Base-by-base conservation (phyloP, 2,797 vertebrate genomes). In the Emydoidea blandingii region DNA sequence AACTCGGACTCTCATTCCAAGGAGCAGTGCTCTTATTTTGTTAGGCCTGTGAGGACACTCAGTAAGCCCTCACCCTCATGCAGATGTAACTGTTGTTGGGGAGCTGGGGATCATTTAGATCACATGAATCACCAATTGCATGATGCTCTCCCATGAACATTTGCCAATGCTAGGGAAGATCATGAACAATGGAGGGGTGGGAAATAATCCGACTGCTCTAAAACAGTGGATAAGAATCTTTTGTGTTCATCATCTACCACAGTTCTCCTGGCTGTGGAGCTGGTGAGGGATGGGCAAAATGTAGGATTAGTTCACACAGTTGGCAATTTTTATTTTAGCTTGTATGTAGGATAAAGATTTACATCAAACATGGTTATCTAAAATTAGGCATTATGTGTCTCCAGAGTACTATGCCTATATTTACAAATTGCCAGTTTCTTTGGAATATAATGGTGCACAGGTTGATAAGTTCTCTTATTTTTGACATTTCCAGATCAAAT, bases 401-500 rank as follows among this genome's bases (percentile, higher is more conserved):
- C 44, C 53, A 56, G 86, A 90, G 47, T 23, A 86, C 80, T 27
- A 8, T 62, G 62, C 12, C 9, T 87, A 29, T 81, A 76, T 52
- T 95, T 90, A 23, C 44, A 93, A n/a, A 44, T n/a, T 84, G 79
- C 53, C 81, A 79, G 23, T 81, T 92, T 95, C 72, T 80, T 93
- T 89, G 78, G 81, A 93, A 41, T 89, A 56, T 62, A 88, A 85
- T 18, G n/a, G 4, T 57, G 62, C 31, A 49, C 88, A 92, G 91
- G 90, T 87, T 98, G 96, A 97, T 94, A 86, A 12, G 93, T 96
- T 94, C 91, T 98, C 89, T 97, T 97, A 97, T 98, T 97, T 98
- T 98, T 98, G 96, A 97, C 97, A 94, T 98, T 99, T 99, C 98
- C 99, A 99, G 99, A 98, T 99, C 98, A 99, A 98, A 98, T 98